Evolutionary conservation across 2,113 vertebrate genomes (phyloP).

Genomic region (Cyanoliseus patagonus): DNA sequence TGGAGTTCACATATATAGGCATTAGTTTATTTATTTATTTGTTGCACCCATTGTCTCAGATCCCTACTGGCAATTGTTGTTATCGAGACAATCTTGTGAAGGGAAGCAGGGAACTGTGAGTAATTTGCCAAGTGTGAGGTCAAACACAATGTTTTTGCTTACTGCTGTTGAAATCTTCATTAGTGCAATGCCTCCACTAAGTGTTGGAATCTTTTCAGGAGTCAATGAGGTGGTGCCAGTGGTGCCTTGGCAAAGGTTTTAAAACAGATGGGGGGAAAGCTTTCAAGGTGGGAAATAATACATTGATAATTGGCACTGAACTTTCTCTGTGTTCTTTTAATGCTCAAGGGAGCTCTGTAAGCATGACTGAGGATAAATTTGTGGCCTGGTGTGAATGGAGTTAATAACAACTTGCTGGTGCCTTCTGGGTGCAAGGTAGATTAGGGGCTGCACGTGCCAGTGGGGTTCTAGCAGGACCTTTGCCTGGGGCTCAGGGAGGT

Average conservation of each 20-base stretch:
- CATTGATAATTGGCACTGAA: not conserved
- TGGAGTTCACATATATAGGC: not conserved
- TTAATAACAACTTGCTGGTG: not conserved
- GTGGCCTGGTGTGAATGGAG: not conserved
- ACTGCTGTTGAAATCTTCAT: not conserved
- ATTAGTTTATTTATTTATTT: not conserved
- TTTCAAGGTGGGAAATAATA: not conserved
- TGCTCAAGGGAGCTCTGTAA: not conserved
- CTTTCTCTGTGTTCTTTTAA: not conserved
- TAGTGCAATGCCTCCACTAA: not conserved
- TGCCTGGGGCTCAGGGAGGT: not conserved
- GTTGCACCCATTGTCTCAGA: not conserved
- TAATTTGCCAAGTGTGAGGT: slow-evolving; percentile 10
- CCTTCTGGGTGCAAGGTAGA: not conserved
- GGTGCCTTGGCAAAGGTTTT: not conserved
- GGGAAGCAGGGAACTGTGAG: not conserved
- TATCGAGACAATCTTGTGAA: not conserved
- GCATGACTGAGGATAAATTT: not conserved
- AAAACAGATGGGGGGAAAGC: not conserved
- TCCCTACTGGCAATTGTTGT: not conserved
- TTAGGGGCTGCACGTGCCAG: not conserved
- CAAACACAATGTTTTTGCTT: not conserved
- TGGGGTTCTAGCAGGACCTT: not conserved
- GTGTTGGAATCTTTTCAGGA: not conserved
- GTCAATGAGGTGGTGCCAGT: not conserved